Base-by-base conservation (phyloP, 1,140 invertebrate genomes). In the Cotesia vestalis region DNA sequence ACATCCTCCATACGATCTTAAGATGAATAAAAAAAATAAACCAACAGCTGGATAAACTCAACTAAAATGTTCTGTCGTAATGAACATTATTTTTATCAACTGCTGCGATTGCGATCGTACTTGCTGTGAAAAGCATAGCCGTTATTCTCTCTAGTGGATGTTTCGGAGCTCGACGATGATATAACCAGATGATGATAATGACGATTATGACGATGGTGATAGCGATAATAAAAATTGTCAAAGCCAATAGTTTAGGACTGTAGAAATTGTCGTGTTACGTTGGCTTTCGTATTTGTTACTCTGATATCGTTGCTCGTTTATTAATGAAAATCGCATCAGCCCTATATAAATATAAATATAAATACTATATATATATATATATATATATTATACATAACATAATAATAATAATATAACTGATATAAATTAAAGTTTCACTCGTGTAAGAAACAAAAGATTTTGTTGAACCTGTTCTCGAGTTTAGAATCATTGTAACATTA, bases 1-100 rank as follows among this genome's bases (percentile, higher is more conserved):
- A 79, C 81, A 76, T 86, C 84, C 79, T 85, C 84, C 73, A 83
- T 84, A 72, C 84, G 83, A 75, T 85, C 85, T 77, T 87, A 83
- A 86, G 82, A 73, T 74, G 71, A 75, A 70, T 76, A 72, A 34
- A 72, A n/a, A 36, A 14, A 27, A 11, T 5, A 52, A n/a, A 35
- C 52, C 14, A 53, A 46, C 12, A 34, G 34, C 34, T 38, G 34
- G 11, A 64, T 17, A 64, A 64, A 36, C n/a, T 64, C 17, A 38
- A 64, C n/a, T 6, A 35, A 34, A n/a, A 46, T 46, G 40, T 46
- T 46, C 40, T 46, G 40, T 46, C 40, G 40, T 46, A 46, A 46
- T 46, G 62, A 64, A 40, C 12, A 38, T 64, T 64, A 12, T 12
- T 12, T 20, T 46, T 11, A 11, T 46, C 40, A 46, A 11, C 40